Percentiles rank a stretch among this genome's conserved stretches.
Evolutionary conservation across 2,888 invertebrate species (phyloP).

Genomic region (Thysanoteuthis rhombus): DNA sequence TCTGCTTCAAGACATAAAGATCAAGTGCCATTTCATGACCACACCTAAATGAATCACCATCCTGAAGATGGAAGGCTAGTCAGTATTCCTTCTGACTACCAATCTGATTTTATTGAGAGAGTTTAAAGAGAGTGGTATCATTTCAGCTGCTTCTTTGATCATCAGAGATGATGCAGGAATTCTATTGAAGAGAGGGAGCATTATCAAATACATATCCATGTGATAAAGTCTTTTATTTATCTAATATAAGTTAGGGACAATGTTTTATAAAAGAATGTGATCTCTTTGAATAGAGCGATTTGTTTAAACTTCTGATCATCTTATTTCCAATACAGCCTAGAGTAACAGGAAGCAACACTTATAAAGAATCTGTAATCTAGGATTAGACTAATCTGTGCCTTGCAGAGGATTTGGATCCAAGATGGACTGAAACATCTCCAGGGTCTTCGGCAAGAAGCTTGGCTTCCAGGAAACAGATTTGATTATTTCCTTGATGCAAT

Average conservation of each 20-base stretch:
- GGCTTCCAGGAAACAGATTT: neutral
- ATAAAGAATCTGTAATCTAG: neutral
- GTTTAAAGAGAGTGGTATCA: too few species aligned
- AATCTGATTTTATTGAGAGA: too few species aligned
- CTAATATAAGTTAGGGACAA: neutral
- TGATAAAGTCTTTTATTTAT: neutral
- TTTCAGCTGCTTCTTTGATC: too few species aligned
- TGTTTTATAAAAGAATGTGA: neutral
- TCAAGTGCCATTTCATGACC: too few species aligned
- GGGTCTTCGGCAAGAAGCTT: neutral
- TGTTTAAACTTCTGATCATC: neutral
- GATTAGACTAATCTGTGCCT: constrained; percentile 12
- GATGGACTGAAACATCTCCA: neutral
- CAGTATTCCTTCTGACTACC: too few species aligned
- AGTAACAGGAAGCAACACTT: neutral
- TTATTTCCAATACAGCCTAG: neutral
- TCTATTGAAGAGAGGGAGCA: too few species aligned
- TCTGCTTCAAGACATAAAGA: too few species aligned
- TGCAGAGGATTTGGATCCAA: neutral
- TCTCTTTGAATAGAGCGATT: neutral
- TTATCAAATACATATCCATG: too few species aligned
- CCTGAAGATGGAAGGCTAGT: too few species aligned
- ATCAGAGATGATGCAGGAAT: too few species aligned
- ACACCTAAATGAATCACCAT: too few species aligned
- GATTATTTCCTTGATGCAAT: neutral